Conservation (phyloP, 2,797 vertebrate genomes). For the Fistularia commersonii region DNA sequence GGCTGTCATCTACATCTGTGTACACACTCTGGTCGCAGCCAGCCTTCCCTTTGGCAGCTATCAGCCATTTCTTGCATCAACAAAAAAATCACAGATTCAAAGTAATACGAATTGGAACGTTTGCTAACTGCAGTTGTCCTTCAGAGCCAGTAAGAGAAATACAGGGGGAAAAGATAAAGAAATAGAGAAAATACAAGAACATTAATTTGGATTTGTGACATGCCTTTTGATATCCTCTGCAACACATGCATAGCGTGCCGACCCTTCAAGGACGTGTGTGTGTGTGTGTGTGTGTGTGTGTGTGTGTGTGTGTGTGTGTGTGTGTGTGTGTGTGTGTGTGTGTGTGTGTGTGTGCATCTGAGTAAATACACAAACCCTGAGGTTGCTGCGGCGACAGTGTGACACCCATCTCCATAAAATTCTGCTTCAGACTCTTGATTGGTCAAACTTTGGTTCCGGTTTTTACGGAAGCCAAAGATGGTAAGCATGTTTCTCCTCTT, state of each 20-base stretch:
- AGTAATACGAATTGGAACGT: conserved; percentile 27
- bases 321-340: too few relatives aligned
- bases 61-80: conserved; percentile 32
- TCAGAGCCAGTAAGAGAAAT: conserved; percentile 8
- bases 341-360: too few relatives aligned
- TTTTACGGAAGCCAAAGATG: conserved; percentile 76
- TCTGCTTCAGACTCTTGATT: conserved; percentile 62
- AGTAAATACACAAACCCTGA: conserved; percentile 52
- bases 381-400: conserved; percentile 63
- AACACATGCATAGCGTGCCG: too few relatives aligned
- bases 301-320: too few relatives aligned
- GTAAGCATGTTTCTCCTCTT: conserved; percentile 74
- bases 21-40: conserved; percentile 37
- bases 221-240: too few relatives aligned
- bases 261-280: not conserved
- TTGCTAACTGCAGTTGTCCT: conserved; percentile 20
- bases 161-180: conserved; percentile 6
- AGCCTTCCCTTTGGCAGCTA: conserved; percentile 30
- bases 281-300: too few relatives aligned
- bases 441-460: conserved; percentile 64
- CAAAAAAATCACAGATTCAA: conserved; percentile 31
- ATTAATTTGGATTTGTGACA: too few relatives aligned
- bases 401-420: conserved; percentile 64
- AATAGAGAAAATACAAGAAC: too few relatives aligned
- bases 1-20: conserved; percentile 57